Base-by-base conservation (phyloP, 2,888 invertebrate genomes). In the Ophion slaviceki region DNA sequence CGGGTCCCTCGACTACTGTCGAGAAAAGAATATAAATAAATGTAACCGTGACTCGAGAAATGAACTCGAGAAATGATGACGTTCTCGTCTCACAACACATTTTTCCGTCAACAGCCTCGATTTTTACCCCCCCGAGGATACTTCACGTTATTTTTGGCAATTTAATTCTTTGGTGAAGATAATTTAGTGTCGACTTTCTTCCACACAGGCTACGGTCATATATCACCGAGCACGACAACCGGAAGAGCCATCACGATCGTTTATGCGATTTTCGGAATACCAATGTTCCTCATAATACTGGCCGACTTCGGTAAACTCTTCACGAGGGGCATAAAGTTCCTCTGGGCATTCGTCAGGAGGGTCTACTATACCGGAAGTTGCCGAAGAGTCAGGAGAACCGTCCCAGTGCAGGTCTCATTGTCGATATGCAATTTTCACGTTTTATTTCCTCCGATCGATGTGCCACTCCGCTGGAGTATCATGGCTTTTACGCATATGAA, bases 191-290 rank as follows among this genome's bases (percentile, higher is more conserved):
- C 5, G 47, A 61, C 45, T 4, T 28, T 36, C 40, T 64, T 1
- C 78, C 53, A 95, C 95, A 64, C 95, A 99, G 99, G 99, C 91
- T 99, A 99, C 95, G 99, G 99, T 85, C 98, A 99, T 94, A 98
- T 99, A 90, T 97, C 97, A 71, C 99, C 99, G 0, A 97, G 97
- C 89, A 99, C 99, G 14, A 96, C 95, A 7, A 96, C 96, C 14
- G 99, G 99, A 10, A 96, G 97, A 87, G 96, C 97, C 0, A 95
- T 98, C 71, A 99, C 99, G 0, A 98, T 99, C 88, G 95, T 98
- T 40, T 99, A 99, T 93, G 98, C 99, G 45, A 96, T 98, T 86
- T 96, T 99, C 87, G 99, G 99, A 14, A 99, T 99, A 90, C 99
- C 99, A 0, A 95, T 99, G 90, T 99, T 99, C 94, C 95, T 99